These are phyloP conservation scores for Zalophus californianus DNA, from an alignment of 2,797 vertebrate genomes.

Conservation along the genomic window DNA sequence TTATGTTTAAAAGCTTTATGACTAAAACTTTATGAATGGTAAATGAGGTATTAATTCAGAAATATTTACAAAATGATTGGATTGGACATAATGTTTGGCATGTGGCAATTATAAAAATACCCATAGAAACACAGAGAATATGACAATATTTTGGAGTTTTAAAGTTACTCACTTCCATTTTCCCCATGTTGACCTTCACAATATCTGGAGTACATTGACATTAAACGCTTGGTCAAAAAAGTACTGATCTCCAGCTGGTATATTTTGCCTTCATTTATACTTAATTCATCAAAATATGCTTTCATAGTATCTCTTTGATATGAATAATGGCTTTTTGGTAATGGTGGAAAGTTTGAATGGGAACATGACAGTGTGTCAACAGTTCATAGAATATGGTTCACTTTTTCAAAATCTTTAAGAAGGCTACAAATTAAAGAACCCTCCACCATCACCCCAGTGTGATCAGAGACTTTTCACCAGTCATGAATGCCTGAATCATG, in stretches of 20 bases:
- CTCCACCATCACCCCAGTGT: background rate
- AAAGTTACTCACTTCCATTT: background rate
- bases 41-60: background rate
- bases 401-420: background rate
- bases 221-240: background rate
- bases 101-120: background rate
- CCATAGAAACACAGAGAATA: background rate
- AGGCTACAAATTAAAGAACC: background rate
- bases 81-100: background rate
- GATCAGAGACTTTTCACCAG: conserved; percentile 60
- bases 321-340: background rate
- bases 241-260: background rate
- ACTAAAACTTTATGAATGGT: background rate
- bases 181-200: background rate
- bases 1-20: background rate
- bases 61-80: background rate
- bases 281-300: conserved; percentile 51
- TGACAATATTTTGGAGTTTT: background rate
- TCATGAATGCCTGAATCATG: background rate
- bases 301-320: conserved; percentile 19
- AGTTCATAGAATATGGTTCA: background rate
- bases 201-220: background rate
- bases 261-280: conserved; percentile 7
- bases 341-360: background rate
- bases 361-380: background rate